Conservation (phyloP, 2,113 vertebrate genomes). For the Lepidothrix coronata region DNA sequence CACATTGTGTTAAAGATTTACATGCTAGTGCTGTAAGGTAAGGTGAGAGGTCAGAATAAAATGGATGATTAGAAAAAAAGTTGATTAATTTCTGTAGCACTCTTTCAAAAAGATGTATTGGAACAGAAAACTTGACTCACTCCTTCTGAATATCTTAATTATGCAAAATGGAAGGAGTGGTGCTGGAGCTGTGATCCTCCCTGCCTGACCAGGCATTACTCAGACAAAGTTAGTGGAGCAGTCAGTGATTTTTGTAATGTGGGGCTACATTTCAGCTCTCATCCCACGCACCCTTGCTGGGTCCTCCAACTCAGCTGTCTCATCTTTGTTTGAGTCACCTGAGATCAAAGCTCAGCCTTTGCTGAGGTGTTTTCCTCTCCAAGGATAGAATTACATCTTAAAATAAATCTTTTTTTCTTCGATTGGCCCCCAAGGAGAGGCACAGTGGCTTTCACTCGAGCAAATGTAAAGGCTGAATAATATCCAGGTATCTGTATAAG, state of each 20-base stretch:
- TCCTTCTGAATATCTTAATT: background rate
- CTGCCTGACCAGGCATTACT: background rate
- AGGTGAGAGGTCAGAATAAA: constrained; percentile 44
- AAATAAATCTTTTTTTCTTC: background rate
- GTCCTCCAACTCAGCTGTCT: background rate
- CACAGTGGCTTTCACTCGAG: background rate
- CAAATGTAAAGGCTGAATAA: background rate
- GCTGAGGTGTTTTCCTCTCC: background rate
- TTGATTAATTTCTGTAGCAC: constrained; percentile 22
- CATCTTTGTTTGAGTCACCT: background rate
- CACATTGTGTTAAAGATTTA: background rate
- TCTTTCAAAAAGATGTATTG: background rate
- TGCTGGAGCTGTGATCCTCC: background rate
- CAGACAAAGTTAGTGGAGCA: background rate
- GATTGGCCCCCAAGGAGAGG: background rate
- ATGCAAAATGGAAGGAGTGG: background rate
- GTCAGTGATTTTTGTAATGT: background rate
- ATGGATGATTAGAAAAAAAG: background rate
- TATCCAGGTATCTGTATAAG: accelerated
- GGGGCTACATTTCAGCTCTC: background rate
- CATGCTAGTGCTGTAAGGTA: background rate
- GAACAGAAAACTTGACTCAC: background rate
- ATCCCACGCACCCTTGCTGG: background rate
- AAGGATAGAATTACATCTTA: accelerated
- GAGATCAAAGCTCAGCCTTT: background rate